Evolutionary conservation across 2,797 vertebrate genomes (phyloP).

Genomic region (Bradypodion pumilum): DNA sequence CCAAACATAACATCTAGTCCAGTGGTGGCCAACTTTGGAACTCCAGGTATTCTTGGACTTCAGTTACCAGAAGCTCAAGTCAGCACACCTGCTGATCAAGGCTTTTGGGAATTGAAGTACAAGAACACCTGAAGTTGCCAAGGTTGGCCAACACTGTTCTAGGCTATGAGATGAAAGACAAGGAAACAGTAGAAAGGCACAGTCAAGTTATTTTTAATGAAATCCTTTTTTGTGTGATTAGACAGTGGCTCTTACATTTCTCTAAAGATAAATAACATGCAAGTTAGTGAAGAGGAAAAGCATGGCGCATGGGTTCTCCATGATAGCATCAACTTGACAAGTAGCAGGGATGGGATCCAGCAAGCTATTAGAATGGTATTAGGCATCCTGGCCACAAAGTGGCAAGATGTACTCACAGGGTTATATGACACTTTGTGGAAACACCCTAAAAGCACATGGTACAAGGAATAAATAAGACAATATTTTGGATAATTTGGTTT

Average conservation of each 20-base stretch:
- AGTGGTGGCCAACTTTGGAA: too few species aligned
- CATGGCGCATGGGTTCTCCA: not conserved
- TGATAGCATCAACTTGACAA: not conserved
- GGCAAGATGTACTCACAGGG: not conserved
- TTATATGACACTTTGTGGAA: not conserved
- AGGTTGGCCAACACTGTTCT: not conserved
- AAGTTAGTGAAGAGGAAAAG: not conserved
- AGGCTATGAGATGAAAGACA: not conserved
- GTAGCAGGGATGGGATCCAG: not conserved
- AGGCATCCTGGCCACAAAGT: not conserved
- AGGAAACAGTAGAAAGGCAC: constrained; percentile 44
- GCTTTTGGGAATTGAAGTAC: not conserved
- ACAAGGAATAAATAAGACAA: too few species aligned
- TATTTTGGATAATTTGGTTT: too few species aligned
- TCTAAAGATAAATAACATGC: constrained; percentile 37
- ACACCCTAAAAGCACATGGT: not conserved
- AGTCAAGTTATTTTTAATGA: constrained; percentile 45
- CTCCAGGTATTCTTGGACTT: too few species aligned
- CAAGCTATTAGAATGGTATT: not conserved
- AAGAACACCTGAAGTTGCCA: too few species aligned
- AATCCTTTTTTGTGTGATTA: constrained; percentile 32
- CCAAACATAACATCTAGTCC: too few species aligned
- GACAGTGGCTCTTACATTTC: constrained; percentile 47
- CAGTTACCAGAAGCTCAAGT: too few species aligned
- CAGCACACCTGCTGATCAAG: too few species aligned